phyloP scores from a whole-genome alignment of 64 coral and sea anemone species.

The Actinia tenebrosa region DNA sequence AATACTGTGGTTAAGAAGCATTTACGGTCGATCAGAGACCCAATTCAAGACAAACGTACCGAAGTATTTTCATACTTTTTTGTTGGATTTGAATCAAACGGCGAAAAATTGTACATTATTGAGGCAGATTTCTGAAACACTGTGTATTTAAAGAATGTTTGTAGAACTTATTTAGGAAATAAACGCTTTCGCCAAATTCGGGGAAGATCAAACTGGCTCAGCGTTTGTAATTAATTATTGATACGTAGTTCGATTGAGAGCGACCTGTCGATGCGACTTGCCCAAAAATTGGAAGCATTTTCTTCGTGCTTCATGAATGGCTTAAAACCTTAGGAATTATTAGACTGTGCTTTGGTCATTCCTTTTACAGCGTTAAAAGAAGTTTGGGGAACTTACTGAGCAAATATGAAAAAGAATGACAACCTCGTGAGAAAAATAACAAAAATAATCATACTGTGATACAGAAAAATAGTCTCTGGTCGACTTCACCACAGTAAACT shows the following conservation, averaged over 20 bases:
- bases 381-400: not conserved
- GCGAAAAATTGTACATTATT: not conserved
- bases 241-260: not conserved
- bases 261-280: not conserved
- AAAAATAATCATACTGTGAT: not conserved
- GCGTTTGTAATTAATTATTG: conserved; percentile 9
- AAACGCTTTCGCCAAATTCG: not conserved
- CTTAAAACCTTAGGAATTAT: not conserved
- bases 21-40: not conserved
- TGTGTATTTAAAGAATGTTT: not conserved
- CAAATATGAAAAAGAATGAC: not conserved
- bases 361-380: not conserved
- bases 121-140: not conserved
- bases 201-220: not conserved
- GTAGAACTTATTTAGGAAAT: not conserved
- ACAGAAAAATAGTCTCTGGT: not conserved
- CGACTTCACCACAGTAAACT: too few relatives aligned
- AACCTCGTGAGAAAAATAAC: not conserved
- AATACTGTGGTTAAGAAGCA: not conserved
- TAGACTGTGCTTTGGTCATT: not conserved
- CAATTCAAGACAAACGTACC: not conserved
- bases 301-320: not conserved
- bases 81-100: not conserved
- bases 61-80: not conserved
- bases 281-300: not conserved